These are phyloP conservation scores for Calyptommatus sinebrachiatus DNA, from an alignment of 2,113 vertebrate species.

Conservation along the genomic window DNA sequence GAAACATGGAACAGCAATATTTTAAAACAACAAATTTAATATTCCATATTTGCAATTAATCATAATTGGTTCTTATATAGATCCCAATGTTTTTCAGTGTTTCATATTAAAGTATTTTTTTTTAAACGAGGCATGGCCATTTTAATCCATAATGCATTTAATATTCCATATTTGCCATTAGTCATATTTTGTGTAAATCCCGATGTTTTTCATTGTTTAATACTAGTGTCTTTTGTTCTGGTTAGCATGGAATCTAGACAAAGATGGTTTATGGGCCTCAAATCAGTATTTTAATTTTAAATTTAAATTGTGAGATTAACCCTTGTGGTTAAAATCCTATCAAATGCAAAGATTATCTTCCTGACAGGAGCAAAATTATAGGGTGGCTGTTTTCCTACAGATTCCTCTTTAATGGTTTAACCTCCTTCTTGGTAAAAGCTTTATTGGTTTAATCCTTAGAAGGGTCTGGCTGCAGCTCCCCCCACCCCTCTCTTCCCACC, in stretches of 20 bases:
- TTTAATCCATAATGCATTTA: too few species aligned
- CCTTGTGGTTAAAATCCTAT: neutral
- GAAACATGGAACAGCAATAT: too few species aligned
- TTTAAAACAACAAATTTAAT: too few species aligned
- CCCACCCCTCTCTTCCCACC: too few species aligned
- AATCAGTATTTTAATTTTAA: constrained; percentile 9
- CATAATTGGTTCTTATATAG: too few species aligned
- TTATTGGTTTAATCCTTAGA: constrained; percentile 9
- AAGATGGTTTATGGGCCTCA: neutral
- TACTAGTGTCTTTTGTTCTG: too few species aligned
- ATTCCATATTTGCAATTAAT: too few species aligned
- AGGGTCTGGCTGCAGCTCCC: neutral
- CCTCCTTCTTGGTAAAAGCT: neutral
- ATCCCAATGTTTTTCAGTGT: too few species aligned
- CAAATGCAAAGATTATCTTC: constrained; percentile 1
- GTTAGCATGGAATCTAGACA: neutral
- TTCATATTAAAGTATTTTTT: neutral
- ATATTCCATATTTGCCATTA: too few species aligned
- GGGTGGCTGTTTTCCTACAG: neutral
- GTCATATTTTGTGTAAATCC: too few species aligned
- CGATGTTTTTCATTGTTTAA: too few species aligned
- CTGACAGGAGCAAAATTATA: neutral
- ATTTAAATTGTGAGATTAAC: neutral
- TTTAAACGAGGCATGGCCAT: neutral
- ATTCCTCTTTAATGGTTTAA: neutral